These are phyloP conservation scores for Nothura maculosa DNA, from an alignment of 2,797 vertebrate genomes.

Conservation along the genomic window DNA sequence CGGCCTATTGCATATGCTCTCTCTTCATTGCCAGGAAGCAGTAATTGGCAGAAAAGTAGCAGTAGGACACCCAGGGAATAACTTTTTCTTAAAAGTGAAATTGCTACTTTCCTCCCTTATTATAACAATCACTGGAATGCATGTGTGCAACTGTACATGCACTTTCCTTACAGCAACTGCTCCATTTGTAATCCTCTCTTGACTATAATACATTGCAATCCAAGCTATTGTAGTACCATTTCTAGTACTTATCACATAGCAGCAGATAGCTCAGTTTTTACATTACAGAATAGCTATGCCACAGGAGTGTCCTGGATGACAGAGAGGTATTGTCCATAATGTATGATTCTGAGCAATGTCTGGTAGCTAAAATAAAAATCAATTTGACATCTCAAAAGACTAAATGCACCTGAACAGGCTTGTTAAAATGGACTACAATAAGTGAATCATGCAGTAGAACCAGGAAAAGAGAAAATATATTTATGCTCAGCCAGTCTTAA, in stretches of 20 bases:
- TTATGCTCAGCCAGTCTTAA: background rate
- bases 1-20: background rate
- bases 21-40: background rate
- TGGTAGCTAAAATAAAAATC: slow-evolving; percentile 33
- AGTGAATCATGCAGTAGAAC: background rate
- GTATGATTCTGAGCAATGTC: background rate
- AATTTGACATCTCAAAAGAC: slow-evolving; percentile 11
- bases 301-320: background rate
- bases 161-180: background rate
- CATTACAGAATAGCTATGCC: background rate
- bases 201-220: background rate
- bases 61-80: slow-evolving; percentile 1
- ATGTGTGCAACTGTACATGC: background rate
- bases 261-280: slow-evolving; percentile 52
- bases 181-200: slow-evolving; percentile 31
- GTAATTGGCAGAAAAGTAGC: background rate
- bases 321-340: background rate
- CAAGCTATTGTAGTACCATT: background rate
- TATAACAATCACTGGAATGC: background rate
- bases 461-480: background rate
- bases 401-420: background rate
- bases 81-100: slow-evolving; percentile 40
- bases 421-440: slow-evolving; percentile 1
- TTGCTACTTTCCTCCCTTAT: background rate
- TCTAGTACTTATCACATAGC: slow-evolving; percentile 38